phyloP scores from a whole-genome alignment of 2,113 vertebrate genomes.

The Phyllostomus hastatus region DNA sequence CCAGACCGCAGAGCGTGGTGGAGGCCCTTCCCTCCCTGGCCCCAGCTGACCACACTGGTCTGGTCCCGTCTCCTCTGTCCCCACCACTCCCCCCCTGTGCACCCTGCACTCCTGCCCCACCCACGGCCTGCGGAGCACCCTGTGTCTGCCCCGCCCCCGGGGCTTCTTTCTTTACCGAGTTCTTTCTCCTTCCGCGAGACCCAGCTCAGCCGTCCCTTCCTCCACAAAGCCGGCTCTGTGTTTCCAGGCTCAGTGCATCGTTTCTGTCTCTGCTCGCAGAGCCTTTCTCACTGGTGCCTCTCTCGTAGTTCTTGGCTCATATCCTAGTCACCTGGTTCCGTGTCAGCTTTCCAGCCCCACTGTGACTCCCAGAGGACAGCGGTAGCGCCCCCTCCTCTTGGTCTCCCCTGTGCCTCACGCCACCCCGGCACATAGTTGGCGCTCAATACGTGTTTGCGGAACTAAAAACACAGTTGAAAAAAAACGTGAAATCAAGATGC shows the following conservation, averaged over 20 bases:
- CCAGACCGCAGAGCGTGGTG: background rate
- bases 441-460: constrained; percentile 42
- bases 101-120: rapidly evolving
- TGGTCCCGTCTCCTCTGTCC: no score
- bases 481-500: background rate
- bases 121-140: background rate
- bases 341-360: background rate
- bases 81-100: rapidly evolving
- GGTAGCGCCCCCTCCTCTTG: background rate
- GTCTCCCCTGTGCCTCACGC: background rate
- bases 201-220: background rate
- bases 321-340: background rate
- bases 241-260: background rate
- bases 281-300: background rate
- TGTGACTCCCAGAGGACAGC: constrained; percentile 1
- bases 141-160: background rate
- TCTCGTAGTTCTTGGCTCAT: background rate
- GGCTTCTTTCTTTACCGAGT: background rate
- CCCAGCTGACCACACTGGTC: background rate
- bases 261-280: background rate
- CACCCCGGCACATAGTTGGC: constrained; percentile 46
- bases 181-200: background rate
- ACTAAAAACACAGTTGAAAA: background rate
- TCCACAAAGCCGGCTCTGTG: background rate
- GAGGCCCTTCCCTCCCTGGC: no score